Evolutionary conservation across 92 coral and sea anemone species (phyloP), one percentile per base, ranked within the genome.

Genomic region (Chrysogorgia sp.): DNA sequence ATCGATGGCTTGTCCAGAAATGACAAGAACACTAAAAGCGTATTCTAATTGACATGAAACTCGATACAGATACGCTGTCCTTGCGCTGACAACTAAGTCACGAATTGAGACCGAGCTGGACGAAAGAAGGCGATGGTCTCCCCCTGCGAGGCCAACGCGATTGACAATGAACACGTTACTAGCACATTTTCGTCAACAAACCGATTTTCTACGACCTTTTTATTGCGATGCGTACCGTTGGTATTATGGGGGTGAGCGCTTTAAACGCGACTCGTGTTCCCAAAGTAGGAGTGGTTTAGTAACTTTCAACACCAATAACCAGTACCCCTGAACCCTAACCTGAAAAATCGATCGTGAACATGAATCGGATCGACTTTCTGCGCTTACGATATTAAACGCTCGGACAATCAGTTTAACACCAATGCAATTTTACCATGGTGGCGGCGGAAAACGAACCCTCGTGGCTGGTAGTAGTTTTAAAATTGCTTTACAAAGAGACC

Each of bases 1-100:
- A 72, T 72, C 49, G 49, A 72, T 72, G 55, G 53, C 79, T 52
- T 23, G 8, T n/a, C 65, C 22, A 32, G 50, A 56, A 65, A 72
- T 72, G 79, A 72, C 79, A 72, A 52, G 58, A 52, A 28, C 64
- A 56, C 58, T 72, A 72, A 72, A 72, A 72, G 63, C 78, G 57
- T 71, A 47, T 71, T 34, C 63, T 71, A 50, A 71, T 71, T 68
- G 57, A 45, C 40, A 69, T 69, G 76, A 47, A 69, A 69, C 52
- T 20, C 26, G 58, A 68, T 68, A 31, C 76, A 69, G 50, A 69
- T 43, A 60, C 40, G 22, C 9, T 40, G 19, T 47, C 40, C 76
- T 48, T 48, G 21, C 74, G 14, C 74, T 50, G 37, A 47, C 17
- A 71, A 50, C 32, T 32, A 58, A 50, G 30, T 30, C n/a, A 45